A percentile compares a stretch with the other conserved stretches of the same genome.
These are phyloP conservation scores for Baccha elongata DNA, from an alignment of 2,888 invertebrate genomes.

Conservation along the genomic window DNA sequence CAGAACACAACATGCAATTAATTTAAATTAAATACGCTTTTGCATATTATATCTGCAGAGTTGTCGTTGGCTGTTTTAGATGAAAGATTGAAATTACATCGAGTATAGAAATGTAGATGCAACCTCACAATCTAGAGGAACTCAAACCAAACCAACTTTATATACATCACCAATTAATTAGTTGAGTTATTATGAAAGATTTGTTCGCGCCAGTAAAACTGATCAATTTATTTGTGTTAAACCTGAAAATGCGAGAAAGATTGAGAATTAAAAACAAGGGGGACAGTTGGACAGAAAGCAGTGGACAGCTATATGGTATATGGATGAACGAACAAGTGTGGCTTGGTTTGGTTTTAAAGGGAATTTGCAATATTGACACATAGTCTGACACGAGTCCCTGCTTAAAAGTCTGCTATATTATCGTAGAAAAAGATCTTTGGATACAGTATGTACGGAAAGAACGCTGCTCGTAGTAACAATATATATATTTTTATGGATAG, in stretches of 20 bases:
- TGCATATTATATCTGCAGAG: conserved; percentile 52
- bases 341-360: conserved; percentile 1
- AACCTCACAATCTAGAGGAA: conserved; percentile 4
- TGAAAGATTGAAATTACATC: conserved; percentile 52
- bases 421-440: conserved; percentile 21
- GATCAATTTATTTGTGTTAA: conserved; percentile 71
- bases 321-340: neutral
- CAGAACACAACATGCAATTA: conserved; percentile 71
- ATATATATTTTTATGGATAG: no score
- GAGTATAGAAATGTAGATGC: neutral
- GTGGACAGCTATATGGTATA: neutral
- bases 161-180: conserved; percentile 72
- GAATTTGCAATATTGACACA: conserved; percentile 57
- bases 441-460: conserved; percentile 21
- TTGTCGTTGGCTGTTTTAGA: conserved; percentile 31
- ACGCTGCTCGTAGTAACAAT: no score
- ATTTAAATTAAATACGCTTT: conserved; percentile 73
- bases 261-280: conserved; percentile 6
- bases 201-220: conserved; percentile 73
- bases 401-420: conserved; percentile 40
- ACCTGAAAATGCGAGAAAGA: conserved; percentile 45
- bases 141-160: conserved; percentile 49
- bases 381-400: conserved; percentile 12
- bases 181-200: conserved; percentile 73
- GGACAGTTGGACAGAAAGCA: neutral